Conservation (phyloP, 2,797 vertebrate species). For the Harpagifer antarcticus region DNA sequence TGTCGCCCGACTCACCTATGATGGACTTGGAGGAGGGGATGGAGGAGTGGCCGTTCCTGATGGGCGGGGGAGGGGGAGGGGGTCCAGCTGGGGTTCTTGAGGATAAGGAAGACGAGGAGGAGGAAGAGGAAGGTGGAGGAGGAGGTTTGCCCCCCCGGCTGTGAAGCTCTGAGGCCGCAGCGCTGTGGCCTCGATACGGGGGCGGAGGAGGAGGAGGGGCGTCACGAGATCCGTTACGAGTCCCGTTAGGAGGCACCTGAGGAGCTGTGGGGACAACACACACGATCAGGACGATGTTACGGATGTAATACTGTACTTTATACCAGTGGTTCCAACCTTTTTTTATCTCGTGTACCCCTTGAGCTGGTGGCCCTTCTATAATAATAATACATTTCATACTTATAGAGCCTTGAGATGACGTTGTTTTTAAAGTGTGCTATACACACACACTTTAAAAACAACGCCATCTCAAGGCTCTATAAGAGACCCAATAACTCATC, state of each 20-base stretch:
- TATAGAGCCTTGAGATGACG: no score
- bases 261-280: conserved; percentile 81
- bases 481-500: no score
- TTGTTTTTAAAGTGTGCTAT: no score
- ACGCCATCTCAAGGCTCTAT: no score
- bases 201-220: conserved; percentile 92
- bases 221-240: conserved; percentile 90
- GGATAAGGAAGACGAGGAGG: conserved; percentile 75
- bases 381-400: no score
- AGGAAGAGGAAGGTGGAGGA: conserved; percentile 81
- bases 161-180: conserved; percentile 72
- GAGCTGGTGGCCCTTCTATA: no score
- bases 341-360: no score
- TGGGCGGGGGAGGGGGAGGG: conserved; percentile 90
- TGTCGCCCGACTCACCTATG: conserved; percentile 84
- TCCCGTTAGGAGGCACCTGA: conserved; percentile 82
- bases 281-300: conserved; percentile 4
- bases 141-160: conserved; percentile 85
- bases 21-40: conserved; percentile 84
- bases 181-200: conserved; percentile 88
- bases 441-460: no score
- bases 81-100: conserved; percentile 90
- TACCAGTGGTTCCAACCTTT: no score
- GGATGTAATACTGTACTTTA: no score
- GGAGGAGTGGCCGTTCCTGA: conserved; percentile 92